Evolutionary conservation across 2,888 invertebrate genomes (phyloP), one percentile per base, ranked within the genome.

Genomic region (Osedax fenrisi): DNA sequence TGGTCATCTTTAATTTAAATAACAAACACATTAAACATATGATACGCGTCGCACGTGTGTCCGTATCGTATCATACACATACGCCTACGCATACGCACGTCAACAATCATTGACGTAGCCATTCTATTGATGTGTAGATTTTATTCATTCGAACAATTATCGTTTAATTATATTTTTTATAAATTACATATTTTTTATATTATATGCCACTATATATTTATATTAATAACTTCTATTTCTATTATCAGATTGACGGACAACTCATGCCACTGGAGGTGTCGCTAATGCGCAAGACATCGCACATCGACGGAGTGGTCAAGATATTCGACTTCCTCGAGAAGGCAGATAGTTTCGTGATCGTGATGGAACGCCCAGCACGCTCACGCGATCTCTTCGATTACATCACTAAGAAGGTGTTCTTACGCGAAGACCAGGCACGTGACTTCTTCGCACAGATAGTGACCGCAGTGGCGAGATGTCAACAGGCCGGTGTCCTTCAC

Each of bases 331-430:
- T 85, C 82, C 88, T 84, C 80, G 87, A 87, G 79, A 81, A 84
- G 74, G 80, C 82, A 23, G 86, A 87, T 78, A 82, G 83, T 75
- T 88, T 86, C 81, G 84, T 88, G 74, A 86, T 88, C 75, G 85
- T 88, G 62, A 87, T 88, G 87, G 88, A 88, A 80, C 81, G 87
- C 67, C 87, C 88, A 1, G 86, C 87, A 72, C 84, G 85, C 25
- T 86, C 85, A 75, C 86, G 86, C 80, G 88, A 88, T 80, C 83
- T 88, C 74, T 89, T 88, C 82, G 88, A 89, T 81, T 88, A 86
- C 81, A 88, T 89, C 78, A 87, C 87, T 22, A 87, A 88, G 78
- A 86, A 86, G 76, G 87, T 86, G 26, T 83, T 85, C 25, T 81
- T 88, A 56, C 82, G 84, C 62, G 88, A 88, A 80, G 80, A 83